Evolutionary conservation across 2,888 invertebrate genomes (phyloP), one percentile per base, ranked within the genome.

Genomic region (Drosophila subsilvestris): DNA sequence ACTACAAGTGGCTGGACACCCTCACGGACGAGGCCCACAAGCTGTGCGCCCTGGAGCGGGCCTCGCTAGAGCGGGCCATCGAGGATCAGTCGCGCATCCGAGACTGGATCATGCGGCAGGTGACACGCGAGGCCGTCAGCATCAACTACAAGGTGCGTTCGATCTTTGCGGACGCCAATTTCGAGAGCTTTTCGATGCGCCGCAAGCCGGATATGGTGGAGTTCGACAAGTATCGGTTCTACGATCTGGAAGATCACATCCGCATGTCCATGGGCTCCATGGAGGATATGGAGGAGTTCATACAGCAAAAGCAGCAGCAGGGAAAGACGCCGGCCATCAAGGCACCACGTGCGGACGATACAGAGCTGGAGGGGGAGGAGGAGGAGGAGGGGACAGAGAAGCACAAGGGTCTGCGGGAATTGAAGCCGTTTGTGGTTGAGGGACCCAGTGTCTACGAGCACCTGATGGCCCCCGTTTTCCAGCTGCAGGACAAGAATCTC

Each of bases 181-280:
- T 90, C n/a, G 90, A 89, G 55, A 89, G 88, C 10, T 90, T 86
- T 63, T 63, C 89, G 0, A 6, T 86, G 47, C 67, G 69, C 0
- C 83, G 79, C 7, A 78, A 80, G 7, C 29, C 74, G 0, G 60
- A 77, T 7, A 48, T 71, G 48, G 4, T 14, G 4, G 18, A 68
- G 1, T 86, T 83, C 7, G 91, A 90, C 55, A 80, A 82, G 25
- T 90, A 84, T 74, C 86, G 85, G 0, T 90, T 90, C 54, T 90
- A 90, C 56, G 90, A 90, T 42, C 65, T 90, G 32, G 81, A 87
- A 7, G 85, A 87, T 56, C 69, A 74, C 8, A 42, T 88, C 18
- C 76, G 86, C 2, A 10, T 78, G 12, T 80, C 83, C 0, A 42
- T 63, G 0, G 9, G 72, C 9, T 88, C 85, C 0, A 3, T 73